Evolutionary conservation across 2,113 vertebrate species (phyloP), one percentile per base, ranked within the genome.

Genomic region (Hippocampus abdominalis): DNA sequence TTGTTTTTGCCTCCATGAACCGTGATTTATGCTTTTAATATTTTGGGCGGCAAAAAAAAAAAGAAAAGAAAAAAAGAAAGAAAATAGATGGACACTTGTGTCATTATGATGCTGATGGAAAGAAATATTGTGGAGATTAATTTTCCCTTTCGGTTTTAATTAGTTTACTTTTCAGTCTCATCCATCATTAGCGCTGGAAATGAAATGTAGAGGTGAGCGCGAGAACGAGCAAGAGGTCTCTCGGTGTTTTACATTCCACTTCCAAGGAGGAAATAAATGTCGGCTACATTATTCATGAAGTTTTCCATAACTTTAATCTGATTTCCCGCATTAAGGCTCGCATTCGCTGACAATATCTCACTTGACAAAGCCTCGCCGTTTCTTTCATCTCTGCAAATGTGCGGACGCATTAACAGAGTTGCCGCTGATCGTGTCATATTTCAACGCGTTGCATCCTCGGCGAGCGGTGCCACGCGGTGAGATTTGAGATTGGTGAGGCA

Each of bases 1-100:
- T 32, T 60, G 15, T 32, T 8, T 64, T 46, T 46, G 40, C 63
- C 23, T 64, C 27, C 15, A 23, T 4, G 13, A 18, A 23, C 42
- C 40, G 16, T 64, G 63, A 64, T 64, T 64, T 46, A 64, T 64
- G 63, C 40, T 27, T 64, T 64, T 64, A 64, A 64, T 64, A 44
- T 44, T 64, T 46, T 44, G 16, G 40, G 46, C 3, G 40, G n/a
- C 40, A 25, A 48, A 64, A 46, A 36, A 36, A 36, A 36, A 36
- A 36, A 25, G 18, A 64, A 46, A 36, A 36, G 6, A 36, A 36
- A 36, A 36, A 36, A 36, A 36, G 32, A 36, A 6, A 36, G 32
- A 36, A 61, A 46, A 64, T 46, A 10, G 63, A 27, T 3, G 60
- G 32, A 64, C n/a, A 18, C n/a, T 46, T 12, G n/a, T 46, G 40